Percentiles rank a stretch among this genome's conserved stretches.
Evolutionary conservation across 2,888 invertebrate species (phyloP).

Genomic region (Ormyrus pomaceus): DNA sequence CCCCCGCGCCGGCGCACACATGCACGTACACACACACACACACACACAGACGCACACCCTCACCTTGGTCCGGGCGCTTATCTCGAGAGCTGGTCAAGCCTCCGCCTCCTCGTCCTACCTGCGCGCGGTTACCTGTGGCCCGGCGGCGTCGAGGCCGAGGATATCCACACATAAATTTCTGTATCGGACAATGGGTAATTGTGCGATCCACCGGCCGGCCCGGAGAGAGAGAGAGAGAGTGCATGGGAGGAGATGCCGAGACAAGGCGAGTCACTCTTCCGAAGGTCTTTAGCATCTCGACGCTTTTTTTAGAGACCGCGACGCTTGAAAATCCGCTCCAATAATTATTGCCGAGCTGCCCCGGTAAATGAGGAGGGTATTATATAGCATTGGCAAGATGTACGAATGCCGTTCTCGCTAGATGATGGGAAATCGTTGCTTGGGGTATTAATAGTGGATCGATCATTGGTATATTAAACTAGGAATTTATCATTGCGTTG

Average conservation of each 20-base stretch:
- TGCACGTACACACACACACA: too few species aligned
- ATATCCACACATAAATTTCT: slow-evolving; percentile 74
- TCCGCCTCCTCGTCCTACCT: slow-evolving; percentile 38
- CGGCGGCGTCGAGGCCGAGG: slow-evolving; percentile 50
- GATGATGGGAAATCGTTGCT: too few species aligned
- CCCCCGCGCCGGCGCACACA: not conserved
- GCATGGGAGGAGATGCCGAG: slow-evolving; percentile 37
- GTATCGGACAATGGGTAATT: slow-evolving; percentile 76
- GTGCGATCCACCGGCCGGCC: slow-evolving; percentile 63
- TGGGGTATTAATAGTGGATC: too few species aligned
- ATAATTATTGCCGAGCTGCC: slow-evolving; percentile 27
- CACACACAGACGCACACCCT: not conserved
- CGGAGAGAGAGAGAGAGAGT: slow-evolving; percentile 10
- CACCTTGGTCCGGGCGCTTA: slow-evolving; percentile 62
- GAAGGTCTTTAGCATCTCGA: slow-evolving; percentile 41
- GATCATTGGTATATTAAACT: too few species aligned
- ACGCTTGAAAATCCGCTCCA: slow-evolving; percentile 6
- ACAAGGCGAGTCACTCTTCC: slow-evolving; percentile 41
- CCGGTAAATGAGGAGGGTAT: not conserved
- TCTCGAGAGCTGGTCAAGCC: slow-evolving; percentile 63
- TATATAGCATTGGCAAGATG: too few species aligned
- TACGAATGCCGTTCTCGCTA: too few species aligned
- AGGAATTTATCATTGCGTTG: too few species aligned
- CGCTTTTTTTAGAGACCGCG: not conserved
- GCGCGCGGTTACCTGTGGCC: slow-evolving; percentile 70